Percentiles rank a stretch among this genome's conserved stretches.
Conservation (phyloP, 2,888 invertebrate species). For the Calameuta idolon region DNA sequence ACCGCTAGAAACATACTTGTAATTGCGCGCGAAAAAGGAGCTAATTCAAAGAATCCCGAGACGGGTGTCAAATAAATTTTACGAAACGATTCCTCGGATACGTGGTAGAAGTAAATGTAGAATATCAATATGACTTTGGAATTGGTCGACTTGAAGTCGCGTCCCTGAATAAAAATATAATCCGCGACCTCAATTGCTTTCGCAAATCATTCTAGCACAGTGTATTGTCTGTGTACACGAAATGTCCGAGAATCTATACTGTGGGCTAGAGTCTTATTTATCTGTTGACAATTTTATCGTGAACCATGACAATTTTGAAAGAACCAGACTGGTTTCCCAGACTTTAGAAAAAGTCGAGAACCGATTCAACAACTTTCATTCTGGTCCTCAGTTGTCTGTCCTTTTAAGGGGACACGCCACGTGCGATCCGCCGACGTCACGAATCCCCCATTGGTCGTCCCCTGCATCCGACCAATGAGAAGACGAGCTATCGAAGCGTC, state of each 20-base stretch:
- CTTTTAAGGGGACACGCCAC: conserved; percentile 43
- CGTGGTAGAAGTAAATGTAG: not conserved
- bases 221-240: not conserved
- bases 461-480: not conserved
- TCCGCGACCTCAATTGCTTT: not conserved
- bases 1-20: not conserved
- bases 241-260: not conserved
- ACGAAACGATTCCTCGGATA: not conserved
- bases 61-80: not conserved
- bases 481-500: not conserved
- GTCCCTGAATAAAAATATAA: not conserved
- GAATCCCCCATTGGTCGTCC: not conserved
- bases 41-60: not conserved
- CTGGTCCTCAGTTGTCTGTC: conserved; percentile 31
- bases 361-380: conserved; percentile 34
- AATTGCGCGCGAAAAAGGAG: not conserved
- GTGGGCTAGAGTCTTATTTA: not conserved
- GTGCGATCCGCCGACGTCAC: conserved; percentile 13
- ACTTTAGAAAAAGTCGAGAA: not conserved
- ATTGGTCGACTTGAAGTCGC: not conserved
- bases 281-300: not conserved
- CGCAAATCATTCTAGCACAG: not conserved
- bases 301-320: not conserved
- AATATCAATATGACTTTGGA: not conserved
- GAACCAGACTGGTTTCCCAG: not conserved